Evolutionary conservation across 2,888 invertebrate genomes (phyloP).

Genomic region (Elegia similella): DNA sequence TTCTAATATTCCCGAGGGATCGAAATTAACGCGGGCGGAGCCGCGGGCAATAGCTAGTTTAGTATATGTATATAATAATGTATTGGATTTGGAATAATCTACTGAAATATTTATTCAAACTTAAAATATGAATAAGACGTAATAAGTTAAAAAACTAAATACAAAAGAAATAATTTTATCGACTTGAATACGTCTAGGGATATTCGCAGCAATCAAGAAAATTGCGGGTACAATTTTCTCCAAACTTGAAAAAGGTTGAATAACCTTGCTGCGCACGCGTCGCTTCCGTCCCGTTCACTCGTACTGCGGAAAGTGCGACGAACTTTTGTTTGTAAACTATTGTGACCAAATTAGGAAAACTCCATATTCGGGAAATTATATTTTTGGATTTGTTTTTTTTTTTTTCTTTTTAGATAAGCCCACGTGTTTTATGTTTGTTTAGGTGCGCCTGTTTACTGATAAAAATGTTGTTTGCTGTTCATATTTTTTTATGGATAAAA

Average conservation of each 20-base stretch:
- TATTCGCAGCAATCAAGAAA: constrained; percentile 30
- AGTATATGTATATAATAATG: too few relatives aligned
- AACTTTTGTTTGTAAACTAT: constrained; percentile 68
- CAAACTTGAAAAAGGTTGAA: constrained; percentile 60
- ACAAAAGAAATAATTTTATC: neutral
- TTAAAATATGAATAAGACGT: neutral
- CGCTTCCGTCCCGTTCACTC: constrained; percentile 44
- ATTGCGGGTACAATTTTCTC: constrained; percentile 54
- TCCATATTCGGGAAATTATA: neutral
- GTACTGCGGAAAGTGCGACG: constrained; percentile 46
- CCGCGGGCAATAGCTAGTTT: too few relatives aligned
- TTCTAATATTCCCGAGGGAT: too few relatives aligned
- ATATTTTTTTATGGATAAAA: neutral
- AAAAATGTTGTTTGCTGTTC: constrained; percentile 7
- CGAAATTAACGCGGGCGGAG: too few relatives aligned
- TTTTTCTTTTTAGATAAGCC: constrained; percentile 27
- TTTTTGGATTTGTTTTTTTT: constrained; percentile 6
- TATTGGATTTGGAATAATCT: neutral
- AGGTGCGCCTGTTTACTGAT: constrained; percentile 35
- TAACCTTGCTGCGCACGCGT: constrained; percentile 52
- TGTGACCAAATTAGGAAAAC: constrained; percentile 25
- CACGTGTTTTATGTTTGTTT: constrained; percentile 40
- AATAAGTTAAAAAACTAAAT: neutral
- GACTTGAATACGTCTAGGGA: neutral
- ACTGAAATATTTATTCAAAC: neutral